Base-by-base conservation (phyloP, 2,888 invertebrate species). In the Cosmorhoe ocellata region DNA sequence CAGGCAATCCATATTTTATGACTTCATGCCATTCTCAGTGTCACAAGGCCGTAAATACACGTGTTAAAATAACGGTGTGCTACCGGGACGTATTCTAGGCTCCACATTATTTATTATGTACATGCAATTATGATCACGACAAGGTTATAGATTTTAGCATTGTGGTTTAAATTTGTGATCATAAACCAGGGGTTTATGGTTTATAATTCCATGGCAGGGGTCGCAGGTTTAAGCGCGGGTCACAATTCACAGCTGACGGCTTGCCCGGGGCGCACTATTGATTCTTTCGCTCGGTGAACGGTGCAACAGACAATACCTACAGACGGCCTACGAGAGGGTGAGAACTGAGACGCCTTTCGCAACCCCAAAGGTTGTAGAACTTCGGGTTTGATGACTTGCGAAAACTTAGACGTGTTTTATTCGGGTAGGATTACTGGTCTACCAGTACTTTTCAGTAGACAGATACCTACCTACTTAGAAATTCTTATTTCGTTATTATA, bases 241-340 rank as follows among this genome's bases (percentile, higher is more conserved):
- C 47, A 60, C 51, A 45, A 56, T 47, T 56, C 48, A 54, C 63
- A 64, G 61, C 61, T 61, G 57, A 60, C 58, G 38, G 47, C 30
- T 34, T 38, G 51, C 51, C 38, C 40, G 44, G 51, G 38, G 38
- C 34, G 38, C 32, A n/a, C 31, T 54, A 59, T 59, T 46, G 59
- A 59, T 59, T 48, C 41, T n/a, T 37, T 40, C 36, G 34, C 36
- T 36, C 13, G 28, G 33, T 14, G 36, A 28, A 32, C 33, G 27
- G 26, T 43, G 36, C 39, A 52, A 33, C 42, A 37, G 33, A 43
- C 36, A 27, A 28, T 27, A 28, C 36, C 30, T 6, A 22, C 14
- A 40, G 36, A 37, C 10, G 10, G 39, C 44, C 33, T 41, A 46
- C 32, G 28, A 42, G 27, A 38, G 43, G 51, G 51, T 36, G 50